These are phyloP conservation scores for Galeopterus variegatus DNA, from an alignment of 2,113 vertebrate genomes.

Conservation along the genomic window DNA sequence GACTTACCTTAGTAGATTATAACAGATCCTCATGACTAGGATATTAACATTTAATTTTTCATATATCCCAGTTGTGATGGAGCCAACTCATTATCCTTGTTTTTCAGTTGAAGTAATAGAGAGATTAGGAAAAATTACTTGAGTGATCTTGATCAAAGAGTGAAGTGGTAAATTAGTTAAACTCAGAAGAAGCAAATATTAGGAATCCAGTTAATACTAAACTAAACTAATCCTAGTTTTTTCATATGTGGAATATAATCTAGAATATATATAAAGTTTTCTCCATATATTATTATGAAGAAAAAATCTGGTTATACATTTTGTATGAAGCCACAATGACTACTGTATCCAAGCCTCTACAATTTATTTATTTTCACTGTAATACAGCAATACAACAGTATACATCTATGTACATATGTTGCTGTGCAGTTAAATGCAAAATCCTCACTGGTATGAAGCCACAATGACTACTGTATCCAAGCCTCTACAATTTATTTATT, in stretches of 20 bases:
- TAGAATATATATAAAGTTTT: background rate
- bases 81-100: background rate
- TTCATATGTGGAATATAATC: background rate
- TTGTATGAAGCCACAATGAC: background rate
- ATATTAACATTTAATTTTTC: background rate
- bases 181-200: background rate
- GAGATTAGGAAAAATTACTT: background rate
- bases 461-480: background rate
- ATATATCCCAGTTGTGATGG: background rate
- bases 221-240: background rate
- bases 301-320: background rate
- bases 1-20: background rate
- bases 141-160: slow-evolving; percentile 2
- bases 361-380: background rate
- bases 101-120: slow-evolving; percentile 25
- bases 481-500: background rate
- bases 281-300: background rate
- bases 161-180: slow-evolving; percentile 21
- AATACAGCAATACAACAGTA: background rate
- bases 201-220: background rate
- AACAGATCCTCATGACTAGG: background rate
- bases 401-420: background rate
- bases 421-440: slow-evolving; percentile 22
- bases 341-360: background rate
- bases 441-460: background rate